phyloP scores from a whole-genome alignment of 2,797 vertebrate species.

The Fistularia commersonii region DNA sequence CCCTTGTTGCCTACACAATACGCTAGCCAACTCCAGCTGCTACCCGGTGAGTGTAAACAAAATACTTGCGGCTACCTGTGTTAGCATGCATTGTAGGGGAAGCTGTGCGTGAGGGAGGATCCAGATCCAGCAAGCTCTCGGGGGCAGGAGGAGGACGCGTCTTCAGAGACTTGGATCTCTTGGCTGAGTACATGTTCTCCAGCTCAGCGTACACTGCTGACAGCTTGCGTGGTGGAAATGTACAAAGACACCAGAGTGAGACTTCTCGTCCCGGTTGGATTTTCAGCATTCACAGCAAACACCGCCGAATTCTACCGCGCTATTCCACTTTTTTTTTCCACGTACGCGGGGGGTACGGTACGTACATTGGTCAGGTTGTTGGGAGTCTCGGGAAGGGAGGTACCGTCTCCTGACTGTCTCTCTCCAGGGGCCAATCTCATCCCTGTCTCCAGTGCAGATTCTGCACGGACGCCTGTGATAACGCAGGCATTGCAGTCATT shows the following conservation, averaged over 20 bases:
- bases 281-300: neutral
- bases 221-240: constrained; percentile 73
- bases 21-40: constrained; percentile 1
- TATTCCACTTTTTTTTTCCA: neutral
- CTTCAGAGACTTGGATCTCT: constrained; percentile 81
- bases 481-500: constrained; percentile 30
- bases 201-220: constrained; percentile 93
- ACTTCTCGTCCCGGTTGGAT: constrained; percentile 1
- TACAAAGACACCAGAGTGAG: constrained; percentile 35
- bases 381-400: constrained; percentile 93
- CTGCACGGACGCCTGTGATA: constrained; percentile 68
- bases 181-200: constrained; percentile 87
- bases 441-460: constrained; percentile 80
- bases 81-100: constrained; percentile 68
- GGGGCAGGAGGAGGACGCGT: constrained; percentile 77
- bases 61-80: constrained; percentile 63
- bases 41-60: constrained; percentile 3
- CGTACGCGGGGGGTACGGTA: constrained; percentile 8
- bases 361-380: constrained; percentile 96
- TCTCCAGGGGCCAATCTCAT: constrained; percentile 89
- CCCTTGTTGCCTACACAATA: neutral
- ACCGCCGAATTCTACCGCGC: neutral
- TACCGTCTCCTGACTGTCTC: constrained; percentile 94
- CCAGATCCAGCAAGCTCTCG: constrained; percentile 74
- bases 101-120: constrained; percentile 56